Conservation (phyloP, 2,113 vertebrate genomes). For the Paratilapia polleni region DNA sequence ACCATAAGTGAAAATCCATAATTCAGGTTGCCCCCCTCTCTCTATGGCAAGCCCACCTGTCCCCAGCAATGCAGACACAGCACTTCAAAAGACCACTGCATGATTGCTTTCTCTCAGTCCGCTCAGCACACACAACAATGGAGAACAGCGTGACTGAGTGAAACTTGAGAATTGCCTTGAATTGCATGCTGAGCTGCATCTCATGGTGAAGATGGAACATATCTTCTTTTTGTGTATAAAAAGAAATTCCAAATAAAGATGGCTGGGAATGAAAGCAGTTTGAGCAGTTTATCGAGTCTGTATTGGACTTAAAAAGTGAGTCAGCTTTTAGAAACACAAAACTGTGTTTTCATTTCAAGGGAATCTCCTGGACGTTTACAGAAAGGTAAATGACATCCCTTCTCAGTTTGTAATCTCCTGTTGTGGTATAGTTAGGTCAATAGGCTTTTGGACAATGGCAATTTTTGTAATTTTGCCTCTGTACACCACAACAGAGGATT, state of each 20-base stretch:
- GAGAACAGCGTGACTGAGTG: constrained; percentile 40
- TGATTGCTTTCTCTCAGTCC: background rate
- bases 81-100: constrained; percentile 17
- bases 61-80: constrained; percentile 32
- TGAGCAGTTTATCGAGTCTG: background rate
- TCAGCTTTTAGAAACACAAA: background rate
- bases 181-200: constrained; percentile 41
- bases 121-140: background rate
- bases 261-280: background rate
- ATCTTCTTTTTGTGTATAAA: background rate
- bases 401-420: background rate
- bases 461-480: background rate
- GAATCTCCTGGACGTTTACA: background rate
- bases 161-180: constrained; percentile 52
- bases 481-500: background rate
- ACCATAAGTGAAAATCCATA: constrained; percentile 32
- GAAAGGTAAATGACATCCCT: background rate
- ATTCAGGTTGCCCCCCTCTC: constrained; percentile 40
- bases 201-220: background rate
- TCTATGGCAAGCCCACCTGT: background rate
- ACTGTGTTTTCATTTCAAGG: background rate
- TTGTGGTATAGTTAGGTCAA: background rate
- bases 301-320: background rate
- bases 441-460: background rate
- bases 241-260: background rate